Base-by-base conservation (phyloP, 2,888 invertebrate species). In the Acronicta alni region DNA sequence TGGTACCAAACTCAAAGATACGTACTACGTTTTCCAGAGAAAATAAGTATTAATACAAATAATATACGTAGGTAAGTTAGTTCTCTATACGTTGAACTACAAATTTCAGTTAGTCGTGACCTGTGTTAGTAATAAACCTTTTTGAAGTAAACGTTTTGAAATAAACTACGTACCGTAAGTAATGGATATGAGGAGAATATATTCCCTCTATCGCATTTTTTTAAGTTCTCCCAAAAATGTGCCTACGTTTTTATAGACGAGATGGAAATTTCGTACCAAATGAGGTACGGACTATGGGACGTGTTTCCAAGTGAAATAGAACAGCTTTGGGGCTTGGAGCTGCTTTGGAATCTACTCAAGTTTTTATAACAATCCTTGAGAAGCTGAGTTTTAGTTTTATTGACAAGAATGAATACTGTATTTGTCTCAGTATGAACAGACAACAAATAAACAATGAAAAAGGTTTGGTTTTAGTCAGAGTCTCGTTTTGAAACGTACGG, bases 131-230 rank as follows among this genome's bases (percentile, higher is more conserved):
- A 76, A 73, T 76, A 58, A 75, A 71, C 51, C 56, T 65, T 77
- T 75, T 62, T 57, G 67, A 61, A 57, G 75, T 63, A 60, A 67
- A 63, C 58, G 67, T 68, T 77, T 70, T 47, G 52, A 59, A 58
- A 75, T 75, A 75, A 75, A 65, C 57, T 71, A 67, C 64, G 49
- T 61, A 60, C 57, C 54, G 56, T 78, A 60, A 63, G 62, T 75
- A 70, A 75, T 71, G 67, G 75, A 73, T 55, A 77, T 70, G 75
- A 75, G 57, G 41, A 44, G 26, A 77, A 63, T 68, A 61, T 72
- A 75, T 78, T 75, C 53, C 48, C 48, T 61, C 58, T 49, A 59
- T 62, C 46, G 20, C 51, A 52, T 59, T 75, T 77, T 20, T 64
- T 73, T 64, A 57, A 77, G 65, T 54, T 57, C 38, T 23, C 15